A percentile compares a stretch with the other conserved stretches of the same genome.
Conservation (phyloP, 2,113 vertebrate genomes). For the Arenaria interpres region DNA sequence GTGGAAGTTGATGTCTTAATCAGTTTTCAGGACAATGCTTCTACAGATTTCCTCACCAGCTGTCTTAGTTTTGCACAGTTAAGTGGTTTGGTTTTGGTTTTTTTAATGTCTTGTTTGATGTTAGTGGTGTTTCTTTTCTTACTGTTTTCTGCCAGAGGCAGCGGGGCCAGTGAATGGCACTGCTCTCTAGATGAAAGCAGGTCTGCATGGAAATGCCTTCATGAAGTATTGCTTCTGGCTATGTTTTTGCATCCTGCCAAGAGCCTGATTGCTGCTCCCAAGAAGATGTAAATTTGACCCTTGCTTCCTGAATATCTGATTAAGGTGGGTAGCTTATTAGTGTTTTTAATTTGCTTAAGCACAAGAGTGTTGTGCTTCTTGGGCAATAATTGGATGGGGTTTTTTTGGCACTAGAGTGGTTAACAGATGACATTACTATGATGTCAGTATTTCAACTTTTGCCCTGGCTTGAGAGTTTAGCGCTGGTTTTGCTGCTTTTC, state of each 20-base stretch:
- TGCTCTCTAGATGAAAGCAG: neutral
- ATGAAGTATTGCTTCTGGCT: neutral
- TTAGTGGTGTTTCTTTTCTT: neutral
- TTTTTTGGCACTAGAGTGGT: too few species aligned
- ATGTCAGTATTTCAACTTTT: too few species aligned
- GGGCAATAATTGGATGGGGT: too few species aligned
- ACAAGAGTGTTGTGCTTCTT: too few species aligned
- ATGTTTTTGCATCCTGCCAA: neutral
- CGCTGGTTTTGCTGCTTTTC: too few species aligned
- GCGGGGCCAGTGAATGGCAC: neutral
- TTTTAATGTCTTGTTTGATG: neutral
- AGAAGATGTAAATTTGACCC: neutral
- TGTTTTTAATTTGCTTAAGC: neutral
- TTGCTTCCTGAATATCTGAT: neutral
- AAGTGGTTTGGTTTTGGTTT: neutral
- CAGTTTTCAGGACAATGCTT: neutral
- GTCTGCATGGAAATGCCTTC: neutral
- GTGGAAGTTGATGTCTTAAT: neutral
- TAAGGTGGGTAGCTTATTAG: neutral
- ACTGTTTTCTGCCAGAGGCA: neutral
- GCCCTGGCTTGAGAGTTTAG: too few species aligned
- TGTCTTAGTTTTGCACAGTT: neutral
- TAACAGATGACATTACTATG: too few species aligned
- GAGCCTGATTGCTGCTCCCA: neutral
- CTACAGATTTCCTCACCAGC: neutral